These are phyloP conservation scores for Platycheirus rosarum DNA, from an alignment of 2,888 invertebrate species.

Conservation along the genomic window DNA sequence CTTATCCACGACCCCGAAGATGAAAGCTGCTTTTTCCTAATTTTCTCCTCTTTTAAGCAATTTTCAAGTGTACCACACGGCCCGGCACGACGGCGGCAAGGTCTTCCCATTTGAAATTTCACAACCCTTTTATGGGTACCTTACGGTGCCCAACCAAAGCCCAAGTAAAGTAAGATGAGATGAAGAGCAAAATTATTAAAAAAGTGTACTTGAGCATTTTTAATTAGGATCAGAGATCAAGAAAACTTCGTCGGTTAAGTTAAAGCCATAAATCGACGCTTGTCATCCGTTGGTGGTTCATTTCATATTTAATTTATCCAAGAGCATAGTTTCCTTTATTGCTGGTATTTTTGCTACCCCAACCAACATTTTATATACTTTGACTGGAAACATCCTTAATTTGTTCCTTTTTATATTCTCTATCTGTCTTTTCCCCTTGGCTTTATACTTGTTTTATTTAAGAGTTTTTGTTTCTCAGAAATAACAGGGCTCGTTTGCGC, in stretches of 20 bases:
- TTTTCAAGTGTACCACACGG: conserved; percentile 41
- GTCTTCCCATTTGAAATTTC: conserved; percentile 41
- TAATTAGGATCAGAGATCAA: conserved; percentile 61
- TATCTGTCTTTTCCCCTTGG: not conserved
- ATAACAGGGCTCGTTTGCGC: conserved; percentile 31
- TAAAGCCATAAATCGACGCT: conserved; percentile 57
- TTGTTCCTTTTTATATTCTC: conserved; percentile 20
- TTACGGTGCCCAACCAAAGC: conserved; percentile 10
- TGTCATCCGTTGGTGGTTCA: conserved; percentile 54
- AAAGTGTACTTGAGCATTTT: conserved; percentile 45
- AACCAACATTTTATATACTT: conserved; percentile 24
- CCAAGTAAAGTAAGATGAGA: conserved; percentile 32
- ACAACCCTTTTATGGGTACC: conserved; percentile 26
- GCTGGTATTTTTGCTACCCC: conserved; percentile 22
- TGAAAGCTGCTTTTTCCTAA: conserved; percentile 53
- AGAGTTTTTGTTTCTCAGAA: conserved; percentile 28
- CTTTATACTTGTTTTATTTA: conserved; percentile 12
- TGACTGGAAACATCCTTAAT: conserved; percentile 39
- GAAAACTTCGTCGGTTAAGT: conserved; percentile 55
- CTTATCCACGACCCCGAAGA: conserved; percentile 31
- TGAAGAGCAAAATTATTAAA: conserved; percentile 23
- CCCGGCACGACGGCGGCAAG: not conserved
- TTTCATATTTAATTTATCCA: conserved; percentile 57
- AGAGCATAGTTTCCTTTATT: conserved; percentile 51
- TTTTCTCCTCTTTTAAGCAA: conserved; percentile 63